Base-by-base conservation (phyloP, 1,140 invertebrate species). In the Drosophila willistoni region DNA sequence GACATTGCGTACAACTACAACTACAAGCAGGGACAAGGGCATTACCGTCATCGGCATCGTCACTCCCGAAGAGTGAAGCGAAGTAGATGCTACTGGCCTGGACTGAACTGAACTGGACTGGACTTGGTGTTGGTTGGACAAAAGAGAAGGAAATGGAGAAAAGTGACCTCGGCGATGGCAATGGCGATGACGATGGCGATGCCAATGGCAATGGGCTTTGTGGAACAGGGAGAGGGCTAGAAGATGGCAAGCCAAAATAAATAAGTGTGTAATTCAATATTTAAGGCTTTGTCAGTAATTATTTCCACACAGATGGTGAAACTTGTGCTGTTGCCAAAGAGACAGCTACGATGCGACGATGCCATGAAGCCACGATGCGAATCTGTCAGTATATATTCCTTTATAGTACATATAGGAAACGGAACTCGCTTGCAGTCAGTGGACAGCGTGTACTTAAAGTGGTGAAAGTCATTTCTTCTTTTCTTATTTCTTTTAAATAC, bases 221-320 rank as follows among this genome's bases (percentile, higher is more conserved):
- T 10, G 29, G 60, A 36, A 36, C 7, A 10, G 34, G 10, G 9
- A 3, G 9, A 10, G 34, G 10, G 34, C 7, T 9, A 36, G 34
- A 54, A 29, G 34, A 25, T 25, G 62, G 54, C 77, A 72, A 62
- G 71, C 54, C 75, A 87, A 84, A 84, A 75, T 83, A 87, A 87
- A 89, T 84, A 87, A 87, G 73, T 81, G 81, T 90, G 84, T 90
- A 87, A 87, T 87, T 87, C 84, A 87, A 87, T 87, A 87, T 87
- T 90, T 89, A 84, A 70, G 80, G 73, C 84, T 80, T 89, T 84
- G 84, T 78, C 67, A 84, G 84, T 87, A 87, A 87, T 87, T 89
- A 87, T 84, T 89, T 84, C 78, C 70, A 68, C 73, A 78, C 66
- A 72, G 79, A 68, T 72, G 74, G 56, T 44, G 63, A 64, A 81